Percentiles rank a stretch among this genome's conserved stretches.
These are phyloP conservation scores for Oncorhynchus nerka DNA, from an alignment of 2,113 vertebrate species.

Conservation along the genomic window DNA sequence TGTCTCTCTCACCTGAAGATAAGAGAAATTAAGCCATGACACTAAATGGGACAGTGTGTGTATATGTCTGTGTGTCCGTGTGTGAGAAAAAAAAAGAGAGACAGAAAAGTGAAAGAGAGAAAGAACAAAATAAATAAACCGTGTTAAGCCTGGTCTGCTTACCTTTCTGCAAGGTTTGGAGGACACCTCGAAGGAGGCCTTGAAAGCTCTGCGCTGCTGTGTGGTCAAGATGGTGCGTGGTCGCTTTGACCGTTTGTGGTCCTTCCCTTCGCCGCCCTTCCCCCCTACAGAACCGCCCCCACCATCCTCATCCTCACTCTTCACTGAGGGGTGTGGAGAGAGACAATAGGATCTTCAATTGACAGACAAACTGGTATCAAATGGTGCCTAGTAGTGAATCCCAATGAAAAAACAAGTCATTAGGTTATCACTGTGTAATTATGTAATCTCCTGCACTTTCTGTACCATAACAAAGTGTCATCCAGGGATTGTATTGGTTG, in stretches of 20 bases:
- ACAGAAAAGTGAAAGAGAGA: conserved; percentile 3
- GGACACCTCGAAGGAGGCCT: conserved; percentile 92
- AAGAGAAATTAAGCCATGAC: not conserved
- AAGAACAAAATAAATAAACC: not conserved
- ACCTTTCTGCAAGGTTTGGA: conserved; percentile 91
- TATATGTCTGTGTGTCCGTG: not conserved
- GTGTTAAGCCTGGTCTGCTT: conserved; percentile 4
- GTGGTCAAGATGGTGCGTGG: conserved; percentile 90
- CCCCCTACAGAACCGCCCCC: conserved; percentile 75
- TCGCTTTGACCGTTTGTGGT: conserved; percentile 86
- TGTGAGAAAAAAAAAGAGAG: not conserved
- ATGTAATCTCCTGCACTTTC: no score
- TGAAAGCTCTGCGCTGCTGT: conserved; percentile 88
- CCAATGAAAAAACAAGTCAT: not conserved
- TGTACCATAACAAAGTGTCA: no score
- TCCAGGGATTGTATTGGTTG: no score
- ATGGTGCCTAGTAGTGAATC: not conserved
- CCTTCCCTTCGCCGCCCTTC: conserved; percentile 80
- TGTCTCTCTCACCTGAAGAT: conserved; percentile 83
- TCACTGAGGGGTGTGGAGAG: conserved; percentile 70
- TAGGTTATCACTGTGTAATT: not conserved
- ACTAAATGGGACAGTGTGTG: not conserved
- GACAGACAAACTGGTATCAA: not conserved
- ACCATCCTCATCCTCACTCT: conserved; percentile 86
- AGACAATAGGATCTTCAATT: conserved; percentile 21